Conservation (phyloP, 2,888 invertebrate genomes). For the Adela reaumurella region DNA sequence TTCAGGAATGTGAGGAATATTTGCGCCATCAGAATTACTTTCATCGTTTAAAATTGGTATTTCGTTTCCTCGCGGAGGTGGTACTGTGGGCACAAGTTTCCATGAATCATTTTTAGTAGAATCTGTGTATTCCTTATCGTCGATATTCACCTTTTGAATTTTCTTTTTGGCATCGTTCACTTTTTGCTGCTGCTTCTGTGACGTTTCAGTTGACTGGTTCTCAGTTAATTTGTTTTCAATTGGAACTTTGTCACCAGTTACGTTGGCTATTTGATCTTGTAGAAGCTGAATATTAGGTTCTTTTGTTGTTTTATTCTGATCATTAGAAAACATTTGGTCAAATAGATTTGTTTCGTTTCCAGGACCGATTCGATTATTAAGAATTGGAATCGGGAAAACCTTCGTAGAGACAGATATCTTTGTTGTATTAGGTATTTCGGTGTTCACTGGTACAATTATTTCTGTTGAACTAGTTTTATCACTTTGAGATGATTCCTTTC, state of each 20-base stretch:
- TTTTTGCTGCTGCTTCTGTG: conserved; percentile 9
- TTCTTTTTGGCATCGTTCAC: conserved; percentile 22
- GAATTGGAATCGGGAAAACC: no score
- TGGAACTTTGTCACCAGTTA: conserved; percentile 4
- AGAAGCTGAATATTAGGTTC: background rate
- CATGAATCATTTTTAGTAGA: conserved; percentile 46
- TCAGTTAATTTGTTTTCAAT: background rate
- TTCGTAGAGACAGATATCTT: no score
- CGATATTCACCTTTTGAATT: conserved; percentile 45
- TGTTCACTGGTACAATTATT: no score
- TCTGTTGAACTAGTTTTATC: no score
- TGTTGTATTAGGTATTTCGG: no score
- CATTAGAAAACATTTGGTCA: background rate
- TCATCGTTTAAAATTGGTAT: conserved; percentile 27
- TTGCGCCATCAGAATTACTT: conserved; percentile 22
- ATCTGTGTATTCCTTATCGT: conserved; percentile 33
- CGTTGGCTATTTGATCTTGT: background rate
- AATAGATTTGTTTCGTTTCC: no score
- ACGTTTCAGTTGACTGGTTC: background rate
- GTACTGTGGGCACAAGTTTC: conserved; percentile 57
- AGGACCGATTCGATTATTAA: no score
- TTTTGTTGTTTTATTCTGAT: no score
- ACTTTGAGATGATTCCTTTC: no score
- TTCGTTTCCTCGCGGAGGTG: conserved; percentile 44
- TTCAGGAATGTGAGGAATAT: conserved; percentile 19